Conservation (phyloP, 2,113 vertebrate species). For the Argyrosomus japonicus region DNA sequence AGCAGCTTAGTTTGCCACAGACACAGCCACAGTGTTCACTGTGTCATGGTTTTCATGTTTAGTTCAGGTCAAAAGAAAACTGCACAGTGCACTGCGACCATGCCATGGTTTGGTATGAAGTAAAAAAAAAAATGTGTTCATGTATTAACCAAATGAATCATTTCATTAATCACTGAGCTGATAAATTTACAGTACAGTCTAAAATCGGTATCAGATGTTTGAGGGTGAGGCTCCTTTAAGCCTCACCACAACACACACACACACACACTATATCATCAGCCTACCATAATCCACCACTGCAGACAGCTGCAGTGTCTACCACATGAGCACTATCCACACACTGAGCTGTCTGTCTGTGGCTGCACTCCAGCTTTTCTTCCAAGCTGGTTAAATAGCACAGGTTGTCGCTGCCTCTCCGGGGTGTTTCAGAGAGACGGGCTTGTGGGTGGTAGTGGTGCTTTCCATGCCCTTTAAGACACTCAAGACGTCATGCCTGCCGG, state of each 20-base stretch:
- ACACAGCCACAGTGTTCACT: neutral
- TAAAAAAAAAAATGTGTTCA: neutral
- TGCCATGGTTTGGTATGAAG: neutral
- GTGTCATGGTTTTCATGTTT: neutral
- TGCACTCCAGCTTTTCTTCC: constrained; percentile 50
- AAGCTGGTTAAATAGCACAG: constrained; percentile 61
- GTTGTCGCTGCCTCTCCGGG: constrained; percentile 51
- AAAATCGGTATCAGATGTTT: constrained; percentile 4
- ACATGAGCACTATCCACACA: constrained; percentile 52
- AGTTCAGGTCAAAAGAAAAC: neutral
- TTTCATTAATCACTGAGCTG: constrained; percentile 24
- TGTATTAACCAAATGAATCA: constrained; percentile 8
- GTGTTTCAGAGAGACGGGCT: constrained; percentile 46
- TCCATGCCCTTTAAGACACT: constrained; percentile 70
- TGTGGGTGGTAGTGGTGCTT: constrained; percentile 57
- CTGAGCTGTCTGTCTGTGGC: constrained; percentile 55
- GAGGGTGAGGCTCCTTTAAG: constrained; percentile 38
- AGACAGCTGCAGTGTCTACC: constrained; percentile 58
- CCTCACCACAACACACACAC: constrained; percentile 18
- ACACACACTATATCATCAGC: constrained; percentile 37
- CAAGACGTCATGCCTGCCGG: constrained; percentile 51
- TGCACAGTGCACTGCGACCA: neutral
- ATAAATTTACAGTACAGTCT: neutral
- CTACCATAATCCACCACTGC: constrained; percentile 47
- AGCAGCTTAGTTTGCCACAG: neutral